Conservation (phyloP, 2,113 vertebrate species). For the Pelmatolapia mariae region DNA sequence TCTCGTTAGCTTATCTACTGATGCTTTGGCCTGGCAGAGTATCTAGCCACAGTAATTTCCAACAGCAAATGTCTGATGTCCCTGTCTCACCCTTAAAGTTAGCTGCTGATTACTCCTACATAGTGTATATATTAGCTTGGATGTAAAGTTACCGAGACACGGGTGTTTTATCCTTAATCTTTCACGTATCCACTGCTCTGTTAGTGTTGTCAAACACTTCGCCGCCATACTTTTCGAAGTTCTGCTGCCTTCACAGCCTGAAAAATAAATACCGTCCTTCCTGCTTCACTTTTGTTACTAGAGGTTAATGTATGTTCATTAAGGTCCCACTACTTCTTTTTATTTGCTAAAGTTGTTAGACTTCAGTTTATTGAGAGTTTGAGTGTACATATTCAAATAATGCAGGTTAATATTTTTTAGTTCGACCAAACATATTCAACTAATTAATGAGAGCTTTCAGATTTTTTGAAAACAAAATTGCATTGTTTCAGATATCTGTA, state of each 20-base stretch:
- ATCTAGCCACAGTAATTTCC: neutral
- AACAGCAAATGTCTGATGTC: neutral
- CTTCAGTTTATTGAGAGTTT: neutral
- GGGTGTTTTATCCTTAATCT: slow-evolving; percentile 60
- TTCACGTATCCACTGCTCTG: slow-evolving; percentile 75
- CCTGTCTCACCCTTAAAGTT: neutral
- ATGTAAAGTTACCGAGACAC: slow-evolving; percentile 65
- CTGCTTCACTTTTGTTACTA: neutral
- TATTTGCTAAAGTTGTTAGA: neutral
- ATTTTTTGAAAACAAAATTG: neutral
- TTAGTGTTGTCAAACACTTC: slow-evolving; percentile 48
- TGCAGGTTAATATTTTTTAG: neutral
- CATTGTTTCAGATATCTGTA: neutral
- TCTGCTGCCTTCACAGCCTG: neutral
- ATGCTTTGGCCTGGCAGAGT: neutral
- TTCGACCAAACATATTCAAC: neutral
- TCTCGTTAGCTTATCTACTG: neutral
- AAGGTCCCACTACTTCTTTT: neutral
- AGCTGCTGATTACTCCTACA: neutral
- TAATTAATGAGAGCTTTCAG: neutral
- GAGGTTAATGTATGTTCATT: neutral
- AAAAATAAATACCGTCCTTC: neutral
- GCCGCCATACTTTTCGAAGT: slow-evolving; percentile 75
- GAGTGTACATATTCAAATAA: neutral
- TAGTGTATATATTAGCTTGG: neutral